These are phyloP conservation scores for Mesorhabditis sp. DNA, from an alignment of 2,888 invertebrate genomes.

Conservation along the genomic window DNA sequence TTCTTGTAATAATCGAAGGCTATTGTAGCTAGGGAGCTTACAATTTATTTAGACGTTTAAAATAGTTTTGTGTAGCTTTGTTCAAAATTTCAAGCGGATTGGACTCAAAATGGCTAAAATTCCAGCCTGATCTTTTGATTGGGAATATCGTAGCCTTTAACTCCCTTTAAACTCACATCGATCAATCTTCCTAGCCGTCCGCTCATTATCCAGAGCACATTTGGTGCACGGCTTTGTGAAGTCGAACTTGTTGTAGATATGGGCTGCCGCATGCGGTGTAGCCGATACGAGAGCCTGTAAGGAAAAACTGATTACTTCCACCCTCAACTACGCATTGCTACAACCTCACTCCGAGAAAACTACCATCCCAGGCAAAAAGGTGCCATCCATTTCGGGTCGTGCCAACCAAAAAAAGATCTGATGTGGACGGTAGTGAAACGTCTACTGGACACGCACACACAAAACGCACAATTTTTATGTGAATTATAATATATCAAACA, in stretches of 20 bases:
- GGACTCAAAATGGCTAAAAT: not conserved
- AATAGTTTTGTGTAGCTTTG: not conserved
- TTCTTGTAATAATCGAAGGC: too few relatives aligned
- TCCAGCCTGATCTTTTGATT: not conserved
- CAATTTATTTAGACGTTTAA: not conserved
- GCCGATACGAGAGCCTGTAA: constrained; percentile 45
- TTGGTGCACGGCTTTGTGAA: constrained; percentile 45
- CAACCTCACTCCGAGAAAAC: too few relatives aligned
- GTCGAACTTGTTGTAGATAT: constrained; percentile 45
- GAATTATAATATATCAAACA: too few relatives aligned
- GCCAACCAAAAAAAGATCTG: too few relatives aligned
- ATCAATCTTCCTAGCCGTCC: constrained; percentile 47
- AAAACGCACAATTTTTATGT: too few relatives aligned
- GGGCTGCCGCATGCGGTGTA: constrained; percentile 35
- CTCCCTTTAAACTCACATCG: constrained; percentile 29
- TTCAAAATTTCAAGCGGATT: not conserved
- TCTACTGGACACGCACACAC: too few relatives aligned
- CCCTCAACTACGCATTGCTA: too few relatives aligned
- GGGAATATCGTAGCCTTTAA: not conserved
- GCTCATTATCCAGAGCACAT: constrained; percentile 45
- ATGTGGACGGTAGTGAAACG: too few relatives aligned
- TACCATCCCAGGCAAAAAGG: too few relatives aligned
- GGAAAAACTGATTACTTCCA: too few relatives aligned
- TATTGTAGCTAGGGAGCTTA: constrained; percentile 1
- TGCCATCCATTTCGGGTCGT: too few relatives aligned